Percentiles rank a stretch among this genome's conserved stretches.
phyloP scores from a whole-genome alignment of 2,888 invertebrate species.

The Tetanocera ferruginea region DNA sequence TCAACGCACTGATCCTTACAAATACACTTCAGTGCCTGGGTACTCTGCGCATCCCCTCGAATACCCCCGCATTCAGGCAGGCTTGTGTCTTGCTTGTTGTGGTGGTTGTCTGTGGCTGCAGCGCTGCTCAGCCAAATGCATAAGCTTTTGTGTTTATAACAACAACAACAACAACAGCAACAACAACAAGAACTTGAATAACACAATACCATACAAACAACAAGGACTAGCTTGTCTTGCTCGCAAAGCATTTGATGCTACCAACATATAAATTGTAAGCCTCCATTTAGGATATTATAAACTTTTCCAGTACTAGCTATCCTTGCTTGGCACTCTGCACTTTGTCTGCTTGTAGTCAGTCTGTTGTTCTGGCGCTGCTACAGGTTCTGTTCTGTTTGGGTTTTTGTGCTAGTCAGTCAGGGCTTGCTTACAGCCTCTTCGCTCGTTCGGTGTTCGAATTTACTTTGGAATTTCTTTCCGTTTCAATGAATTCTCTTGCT shows the following conservation, averaged over 20 bases:
- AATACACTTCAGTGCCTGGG: slow-evolving; percentile 25
- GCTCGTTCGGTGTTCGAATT: not conserved
- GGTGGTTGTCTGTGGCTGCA: slow-evolving; percentile 4
- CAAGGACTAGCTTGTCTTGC: not conserved
- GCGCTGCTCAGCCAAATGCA: not conserved
- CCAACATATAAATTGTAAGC: slow-evolving; percentile 30
- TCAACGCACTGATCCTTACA: slow-evolving; percentile 26
- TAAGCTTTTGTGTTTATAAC: slow-evolving; percentile 21
- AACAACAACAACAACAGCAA: not conserved
- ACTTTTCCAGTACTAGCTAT: not conserved
- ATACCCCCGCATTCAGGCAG: not conserved
- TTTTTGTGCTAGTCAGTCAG: not conserved
- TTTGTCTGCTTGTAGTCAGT: not conserved
- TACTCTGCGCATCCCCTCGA: not conserved
- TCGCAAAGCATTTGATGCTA: slow-evolving; percentile 22
- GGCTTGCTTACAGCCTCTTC: not conserved
- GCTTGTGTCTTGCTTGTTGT: not conserved
- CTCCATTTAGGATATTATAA: slow-evolving; percentile 37
- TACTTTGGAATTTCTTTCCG: slow-evolving; percentile 18
- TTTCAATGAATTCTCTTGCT: slow-evolving; percentile 15
- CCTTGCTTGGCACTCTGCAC: not conserved
- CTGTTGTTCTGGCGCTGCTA: not conserved
- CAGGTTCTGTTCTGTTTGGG: not conserved
- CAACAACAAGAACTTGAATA: not conserved
- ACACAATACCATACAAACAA: not conserved